Conservation (phyloP, 2,797 vertebrate species). For the Oreonectes daqikongensis region DNA sequence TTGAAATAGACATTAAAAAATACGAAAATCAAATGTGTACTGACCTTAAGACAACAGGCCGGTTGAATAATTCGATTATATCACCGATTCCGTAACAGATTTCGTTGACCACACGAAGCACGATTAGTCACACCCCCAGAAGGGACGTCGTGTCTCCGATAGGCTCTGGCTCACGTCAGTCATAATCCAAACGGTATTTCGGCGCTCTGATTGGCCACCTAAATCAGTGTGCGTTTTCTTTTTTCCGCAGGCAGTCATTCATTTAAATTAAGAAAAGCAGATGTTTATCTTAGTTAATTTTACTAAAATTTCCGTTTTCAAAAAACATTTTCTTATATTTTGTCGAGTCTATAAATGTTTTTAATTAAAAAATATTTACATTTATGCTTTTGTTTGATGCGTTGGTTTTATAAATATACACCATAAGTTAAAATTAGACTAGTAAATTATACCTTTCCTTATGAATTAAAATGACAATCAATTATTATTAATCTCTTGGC, state of each 20-base stretch:
- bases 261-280: background rate
- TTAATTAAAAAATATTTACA: too few relatives aligned
- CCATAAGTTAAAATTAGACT: too few relatives aligned
- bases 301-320: background rate
- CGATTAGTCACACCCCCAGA: background rate
- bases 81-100: background rate
- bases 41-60: background rate
- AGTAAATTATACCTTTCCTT: too few relatives aligned
- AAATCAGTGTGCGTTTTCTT: background rate
- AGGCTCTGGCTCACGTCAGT: constrained; percentile 10
- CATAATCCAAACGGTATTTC: background rate
- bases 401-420: too few relatives aligned
- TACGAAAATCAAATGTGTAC: background rate
- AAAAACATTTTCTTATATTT: background rate
- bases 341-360: too few relatives aligned
- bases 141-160: background rate
- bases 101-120: background rate
- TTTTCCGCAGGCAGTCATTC: background rate
- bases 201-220: background rate
- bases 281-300: background rate
- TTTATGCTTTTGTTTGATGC: too few relatives aligned
- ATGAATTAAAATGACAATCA: too few relatives aligned
- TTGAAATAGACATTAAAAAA: background rate
- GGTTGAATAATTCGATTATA: background rate
- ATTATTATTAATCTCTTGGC: too few relatives aligned